Evolutionary conservation across 2,888 invertebrate species (phyloP), one percentile per base, ranked within the genome.

Genomic region (Tuta absoluta): DNA sequence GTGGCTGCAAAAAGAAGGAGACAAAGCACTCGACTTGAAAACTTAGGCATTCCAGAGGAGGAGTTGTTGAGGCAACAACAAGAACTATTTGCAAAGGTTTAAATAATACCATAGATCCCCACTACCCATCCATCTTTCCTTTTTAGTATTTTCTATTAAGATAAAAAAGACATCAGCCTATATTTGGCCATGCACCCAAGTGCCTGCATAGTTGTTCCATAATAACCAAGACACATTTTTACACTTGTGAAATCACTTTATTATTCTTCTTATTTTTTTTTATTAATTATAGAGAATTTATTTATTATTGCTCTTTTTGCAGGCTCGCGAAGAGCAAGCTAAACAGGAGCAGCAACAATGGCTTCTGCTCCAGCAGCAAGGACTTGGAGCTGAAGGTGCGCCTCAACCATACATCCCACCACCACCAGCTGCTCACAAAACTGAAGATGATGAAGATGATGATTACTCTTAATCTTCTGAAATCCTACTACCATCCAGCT

Each of bases 31-130:
- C 93, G 99, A 66, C 92, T 99, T 64, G 99, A 99, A 89, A 99
- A 99, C 89, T 93, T 99, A 65, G 99, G 99, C 2, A 99, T 99
- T 77, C 99, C 99, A 1, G 99, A 99, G 86, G 99, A 99, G 84
- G 98, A 99, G 85, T 90, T 99, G 23, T 90, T 98, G 49, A 92
- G 98, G 64, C 99, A 99, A 81, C 99, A 99, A 78, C 99, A 99
- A 85, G 98, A 98, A 90, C 90, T 99, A 23, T 99, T 99, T 93
- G 98, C 98, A 8, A 98, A 97, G 93, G 92, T 92, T 71, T 12
- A 21, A n/a, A 11, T 7, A n/a, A 14, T 19, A 49, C n/a, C n/a
- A n/a, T n/a, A n/a, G n/a, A n/a, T n/a, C n/a, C n/a, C n/a, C n/a
- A n/a, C n/a, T n/a, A n/a, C n/a, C n/a, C n/a, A n/a, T n/a, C n/a